phyloP scores from a whole-genome alignment of 2,797 vertebrate genomes.

The Acridotheres tristis region DNA sequence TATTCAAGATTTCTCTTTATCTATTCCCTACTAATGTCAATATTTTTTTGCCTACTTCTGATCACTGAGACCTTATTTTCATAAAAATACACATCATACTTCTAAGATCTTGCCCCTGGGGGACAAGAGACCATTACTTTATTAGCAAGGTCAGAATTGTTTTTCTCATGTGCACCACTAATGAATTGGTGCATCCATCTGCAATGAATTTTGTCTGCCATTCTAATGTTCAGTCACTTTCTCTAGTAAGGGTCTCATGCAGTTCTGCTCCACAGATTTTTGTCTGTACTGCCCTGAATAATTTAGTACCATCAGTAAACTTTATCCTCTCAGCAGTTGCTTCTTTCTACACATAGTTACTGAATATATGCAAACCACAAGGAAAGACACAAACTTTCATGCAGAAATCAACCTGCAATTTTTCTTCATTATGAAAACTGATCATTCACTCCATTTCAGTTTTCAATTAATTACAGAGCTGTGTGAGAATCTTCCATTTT shows the following conservation, averaged over 20 bases:
- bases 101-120: background rate
- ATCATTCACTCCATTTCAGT: accelerated
- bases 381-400: background rate
- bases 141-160: constrained; percentile 1
- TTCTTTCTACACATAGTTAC: background rate
- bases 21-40: background rate
- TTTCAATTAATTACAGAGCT: background rate
- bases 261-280: background rate
- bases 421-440: background rate
- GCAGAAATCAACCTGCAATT: background rate
- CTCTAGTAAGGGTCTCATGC: background rate
- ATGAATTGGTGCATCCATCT: constrained; percentile 20
- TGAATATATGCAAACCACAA: background rate
- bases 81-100: background rate
- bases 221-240: constrained; percentile 25
- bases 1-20: background rate
- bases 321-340: background rate
- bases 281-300: background rate
- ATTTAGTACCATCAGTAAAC: background rate
- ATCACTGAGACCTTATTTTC: background rate
- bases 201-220: constrained; percentile 31
- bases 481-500: background rate
- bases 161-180: background rate
- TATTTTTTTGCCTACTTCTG: background rate
- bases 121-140: background rate